phyloP scores from a whole-genome alignment of 2,113 vertebrate genomes.

The Anolis sagrei region DNA sequence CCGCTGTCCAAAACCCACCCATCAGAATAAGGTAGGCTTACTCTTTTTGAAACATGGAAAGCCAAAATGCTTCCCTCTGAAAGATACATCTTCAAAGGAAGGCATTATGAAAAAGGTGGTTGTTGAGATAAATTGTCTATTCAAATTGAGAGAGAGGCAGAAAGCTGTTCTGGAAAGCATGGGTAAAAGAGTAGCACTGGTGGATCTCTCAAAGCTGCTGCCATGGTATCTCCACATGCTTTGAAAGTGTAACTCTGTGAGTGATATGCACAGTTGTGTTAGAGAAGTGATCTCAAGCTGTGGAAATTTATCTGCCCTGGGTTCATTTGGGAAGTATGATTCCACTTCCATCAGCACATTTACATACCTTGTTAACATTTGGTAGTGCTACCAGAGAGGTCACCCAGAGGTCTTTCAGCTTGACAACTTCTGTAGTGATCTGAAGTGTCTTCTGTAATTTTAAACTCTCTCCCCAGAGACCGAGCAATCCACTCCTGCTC shows the following conservation, averaged over 20 bases:
- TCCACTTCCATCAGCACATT: not conserved
- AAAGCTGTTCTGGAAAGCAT: too few relatives aligned
- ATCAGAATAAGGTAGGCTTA: too few relatives aligned
- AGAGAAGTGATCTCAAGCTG: not conserved
- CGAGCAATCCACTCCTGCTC: slow-evolving; percentile 81
- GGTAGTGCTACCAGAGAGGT: slow-evolving; percentile 81
- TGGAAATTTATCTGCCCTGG: not conserved
- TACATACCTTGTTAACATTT: slow-evolving; percentile 83
- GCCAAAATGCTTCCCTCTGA: too few relatives aligned
- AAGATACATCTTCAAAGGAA: too few relatives aligned
- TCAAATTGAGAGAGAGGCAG: too few relatives aligned
- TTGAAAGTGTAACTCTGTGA: not conserved
- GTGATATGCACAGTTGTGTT: not conserved
- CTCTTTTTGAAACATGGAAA: too few relatives aligned
- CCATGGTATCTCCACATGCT: not conserved
- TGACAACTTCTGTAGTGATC: slow-evolving; percentile 78
- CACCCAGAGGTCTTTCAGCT: slow-evolving; percentile 85
- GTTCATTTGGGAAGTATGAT: not conserved
- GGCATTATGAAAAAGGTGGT: too few relatives aligned
- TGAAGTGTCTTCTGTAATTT: slow-evolving; percentile 75
- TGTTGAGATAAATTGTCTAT: too few relatives aligned
- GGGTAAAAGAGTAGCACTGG: too few relatives aligned
- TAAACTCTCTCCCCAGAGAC: slow-evolving; percentile 80
- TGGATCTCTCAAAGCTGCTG: not conserved
- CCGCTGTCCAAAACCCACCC: too few relatives aligned